phyloP scores from a whole-genome alignment of 2,888 invertebrate species.

The Synergus itoensis region DNA sequence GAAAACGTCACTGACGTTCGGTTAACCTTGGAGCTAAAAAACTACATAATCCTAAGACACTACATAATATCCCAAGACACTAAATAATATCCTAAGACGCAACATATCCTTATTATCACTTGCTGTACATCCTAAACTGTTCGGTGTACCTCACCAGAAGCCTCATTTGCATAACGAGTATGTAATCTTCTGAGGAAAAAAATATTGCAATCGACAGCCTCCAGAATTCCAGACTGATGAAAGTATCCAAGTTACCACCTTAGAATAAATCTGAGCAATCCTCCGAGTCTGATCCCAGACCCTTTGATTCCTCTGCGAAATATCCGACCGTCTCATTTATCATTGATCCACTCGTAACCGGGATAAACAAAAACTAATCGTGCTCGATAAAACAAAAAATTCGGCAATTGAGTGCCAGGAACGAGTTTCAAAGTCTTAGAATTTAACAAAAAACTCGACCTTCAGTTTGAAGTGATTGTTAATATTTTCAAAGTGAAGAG shows the following conservation, averaged over 20 bases:
- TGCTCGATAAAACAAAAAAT: too few species aligned
- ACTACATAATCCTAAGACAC: slow-evolving; percentile 32
- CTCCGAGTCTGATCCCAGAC: too few species aligned
- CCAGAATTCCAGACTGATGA: neutral
- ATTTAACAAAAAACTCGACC: neutral
- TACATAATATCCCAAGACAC: slow-evolving; percentile 12
- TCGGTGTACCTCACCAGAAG: slow-evolving; percentile 36
- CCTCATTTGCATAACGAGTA: slow-evolving; percentile 48
- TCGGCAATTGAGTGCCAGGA: neutral
- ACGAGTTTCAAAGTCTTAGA: neutral
- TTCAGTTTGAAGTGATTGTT: too few species aligned
- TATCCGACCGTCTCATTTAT: slow-evolving; percentile 15
- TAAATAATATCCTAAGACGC: slow-evolving; percentile 19
- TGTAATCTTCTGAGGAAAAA: slow-evolving; percentile 45
- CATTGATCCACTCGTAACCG: neutral
- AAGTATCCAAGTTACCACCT: neutral
- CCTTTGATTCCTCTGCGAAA: neutral
- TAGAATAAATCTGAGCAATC: neutral
- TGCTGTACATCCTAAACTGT: slow-evolving; percentile 27
- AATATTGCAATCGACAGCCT: neutral
- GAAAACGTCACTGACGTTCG: slow-evolving; percentile 15
- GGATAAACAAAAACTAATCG: slow-evolving; percentile 2
- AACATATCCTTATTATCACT: slow-evolving; percentile 34
- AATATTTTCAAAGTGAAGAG: too few species aligned
- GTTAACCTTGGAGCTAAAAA: slow-evolving; percentile 42